These are phyloP conservation scores for Dolichopus griseipennis DNA, from an alignment of 2,888 invertebrate genomes.

Conservation along the genomic window DNA sequence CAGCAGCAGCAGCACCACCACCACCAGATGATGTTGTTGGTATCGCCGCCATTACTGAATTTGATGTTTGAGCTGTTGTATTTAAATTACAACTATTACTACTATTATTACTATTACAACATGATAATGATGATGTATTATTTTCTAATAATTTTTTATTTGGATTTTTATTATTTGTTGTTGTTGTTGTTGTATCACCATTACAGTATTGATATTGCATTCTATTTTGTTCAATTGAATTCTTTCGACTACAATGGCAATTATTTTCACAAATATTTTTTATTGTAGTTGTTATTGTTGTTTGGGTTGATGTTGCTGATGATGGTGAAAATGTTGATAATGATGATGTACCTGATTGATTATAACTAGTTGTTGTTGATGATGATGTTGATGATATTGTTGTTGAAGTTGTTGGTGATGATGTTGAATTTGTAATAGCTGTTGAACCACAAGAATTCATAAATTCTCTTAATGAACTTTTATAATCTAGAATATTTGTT, in stretches of 20 bases:
- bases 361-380: constrained; percentile 20
- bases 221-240: not conserved
- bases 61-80: not conserved
- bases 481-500: constrained; percentile 13
- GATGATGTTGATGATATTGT: constrained; percentile 19
- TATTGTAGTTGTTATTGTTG: constrained; percentile 17
- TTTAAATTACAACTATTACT: not conserved
- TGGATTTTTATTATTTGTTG: constrained; percentile 2
- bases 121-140: no score
- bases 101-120: not conserved
- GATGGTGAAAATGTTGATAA: constrained; percentile 18
- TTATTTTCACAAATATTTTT: not conserved
- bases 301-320: constrained; percentile 17
- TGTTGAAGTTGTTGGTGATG: not conserved
- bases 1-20: no score
- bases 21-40: constrained; percentile 19
- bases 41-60: constrained; percentile 10
- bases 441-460: not conserved
- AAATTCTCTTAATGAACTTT: constrained; percentile 1
- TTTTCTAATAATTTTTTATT: not conserved
- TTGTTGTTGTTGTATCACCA: constrained; percentile 3
- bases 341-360: constrained; percentile 18
- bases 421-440: no score
- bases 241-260: not conserved
- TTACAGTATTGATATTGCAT: not conserved